Evolutionary conservation across 1,140 invertebrate species (phyloP).

Genomic region (Pollicipes pollicipes): DNA sequence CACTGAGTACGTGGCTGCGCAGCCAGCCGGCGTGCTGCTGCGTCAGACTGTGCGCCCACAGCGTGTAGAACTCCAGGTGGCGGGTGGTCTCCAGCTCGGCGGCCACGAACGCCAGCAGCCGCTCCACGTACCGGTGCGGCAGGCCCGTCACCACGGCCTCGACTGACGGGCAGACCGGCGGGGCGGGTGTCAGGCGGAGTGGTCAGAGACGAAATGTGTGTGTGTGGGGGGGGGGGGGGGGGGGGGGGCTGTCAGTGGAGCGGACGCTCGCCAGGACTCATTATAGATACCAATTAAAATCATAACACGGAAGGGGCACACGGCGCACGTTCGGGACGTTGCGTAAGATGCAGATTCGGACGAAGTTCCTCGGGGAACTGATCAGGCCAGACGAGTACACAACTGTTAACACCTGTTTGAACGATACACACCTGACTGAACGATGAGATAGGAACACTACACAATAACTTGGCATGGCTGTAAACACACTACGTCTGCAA

Average conservation of each 20-base stretch:
- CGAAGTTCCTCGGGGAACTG: no score
- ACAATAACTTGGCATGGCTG: no score
- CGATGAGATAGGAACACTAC: no score
- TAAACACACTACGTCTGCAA: no score
- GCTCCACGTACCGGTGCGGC: conserved; percentile 52
- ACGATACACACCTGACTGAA: no score
- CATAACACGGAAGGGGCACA: conserved; percentile 9
- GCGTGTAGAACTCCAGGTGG: conserved; percentile 73
- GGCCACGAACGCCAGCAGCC: conserved; percentile 48
- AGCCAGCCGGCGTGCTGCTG: conserved; percentile 39
- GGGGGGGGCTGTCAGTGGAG: conserved; percentile 12
- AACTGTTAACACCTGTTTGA: no score
- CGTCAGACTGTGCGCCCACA: conserved; percentile 53
- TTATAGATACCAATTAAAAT: conserved; percentile 7
- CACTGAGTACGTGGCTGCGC: conserved; percentile 25
- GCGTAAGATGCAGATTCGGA: no score
- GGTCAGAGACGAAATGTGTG: background rate
- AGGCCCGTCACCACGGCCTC: conserved; percentile 48
- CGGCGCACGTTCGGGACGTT: no score
- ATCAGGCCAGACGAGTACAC: conserved; percentile 6
- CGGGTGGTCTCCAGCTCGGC: conserved; percentile 48
- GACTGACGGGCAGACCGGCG: conserved; percentile 33
- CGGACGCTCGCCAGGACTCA: no score
- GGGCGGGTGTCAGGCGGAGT: conserved; percentile 3
- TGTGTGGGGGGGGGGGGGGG: conserved; percentile 14